Base-by-base conservation (phyloP, 2,797 vertebrate genomes). In the Oreortyx pictus region DNA sequence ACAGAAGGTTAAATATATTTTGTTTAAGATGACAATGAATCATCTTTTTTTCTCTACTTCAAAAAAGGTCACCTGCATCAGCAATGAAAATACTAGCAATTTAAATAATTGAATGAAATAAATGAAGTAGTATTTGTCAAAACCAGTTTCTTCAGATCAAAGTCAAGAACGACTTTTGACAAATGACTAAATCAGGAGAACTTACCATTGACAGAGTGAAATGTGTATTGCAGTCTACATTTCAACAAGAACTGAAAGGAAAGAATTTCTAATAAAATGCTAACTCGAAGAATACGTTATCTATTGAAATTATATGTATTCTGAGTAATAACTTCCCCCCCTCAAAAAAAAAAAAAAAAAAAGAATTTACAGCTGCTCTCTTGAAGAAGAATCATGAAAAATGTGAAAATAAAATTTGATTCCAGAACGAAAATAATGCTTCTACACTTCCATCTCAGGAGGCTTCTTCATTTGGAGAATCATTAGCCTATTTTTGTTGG, bases 21-120 rank as follows among this genome's bases (percentile, higher is more conserved):
- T 90, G 81, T 86, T 41, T 79, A 66, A 91, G 61, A 75, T 89
- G 49, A 78, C n/a, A 83, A 67, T 46, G 49, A 96, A 86, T 37
- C 89, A 75, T 54, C 74, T 2, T 1, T 39, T 65, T 33, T 47
- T 5, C 9, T 9, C 24, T 27, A 29, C 33, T 83, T 82, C 66
- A 62, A 86, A 81, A 68, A 61, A 57, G 29, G 22, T n/a, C 27
- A 29, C 39, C 56, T 84, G 78, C n/a, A 74, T 57, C 33, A 93
- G 46, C 92, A 96, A 68, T 37, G 59, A 59, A 59, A 19, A 12
- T 52, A 14, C 59, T 29, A 12, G 25, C 33, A 88, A 80, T 89
- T 44, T 64, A 35, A 37, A 5, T 37, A 46, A 77, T 59, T 57
- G 18, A 62, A 76, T 27, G 6, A 74, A 82, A 54, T 20, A 77